These are phyloP conservation scores for Lasioglossum vierecki DNA, from an alignment of 2,888 invertebrate species.

Conservation along the genomic window DNA sequence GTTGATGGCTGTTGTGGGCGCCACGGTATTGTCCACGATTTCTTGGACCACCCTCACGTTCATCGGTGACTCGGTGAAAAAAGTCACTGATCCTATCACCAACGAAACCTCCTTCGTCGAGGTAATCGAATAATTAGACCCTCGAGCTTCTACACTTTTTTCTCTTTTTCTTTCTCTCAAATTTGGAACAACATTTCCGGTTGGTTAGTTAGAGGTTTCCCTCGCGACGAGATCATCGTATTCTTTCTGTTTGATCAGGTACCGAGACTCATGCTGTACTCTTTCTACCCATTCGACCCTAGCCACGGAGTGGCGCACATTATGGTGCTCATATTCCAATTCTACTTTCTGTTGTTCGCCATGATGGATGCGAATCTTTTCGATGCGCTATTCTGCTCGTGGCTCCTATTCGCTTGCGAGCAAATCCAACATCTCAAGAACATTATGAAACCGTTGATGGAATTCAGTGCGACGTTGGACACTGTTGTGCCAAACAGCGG, in stretches of 20 bases:
- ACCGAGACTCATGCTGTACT: slow-evolving; percentile 90
- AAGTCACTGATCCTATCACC: slow-evolving; percentile 88
- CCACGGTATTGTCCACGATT: slow-evolving; percentile 87
- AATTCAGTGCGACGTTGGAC: slow-evolving; percentile 92
- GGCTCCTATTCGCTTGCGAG: slow-evolving; percentile 94
- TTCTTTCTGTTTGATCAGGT: slow-evolving; percentile 75
- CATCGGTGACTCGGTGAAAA: slow-evolving; percentile 90
- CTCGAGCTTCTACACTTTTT: neutral
- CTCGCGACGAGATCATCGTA: neutral
- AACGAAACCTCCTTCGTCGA: slow-evolving; percentile 89
- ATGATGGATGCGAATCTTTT: slow-evolving; percentile 87
- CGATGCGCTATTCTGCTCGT: slow-evolving; percentile 93
- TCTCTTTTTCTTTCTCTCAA: too few relatives aligned
- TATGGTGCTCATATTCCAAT: slow-evolving; percentile 88
- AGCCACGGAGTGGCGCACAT: slow-evolving; percentile 89
- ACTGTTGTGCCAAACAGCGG: slow-evolving; percentile 87
- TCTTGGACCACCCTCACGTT: slow-evolving; percentile 93
- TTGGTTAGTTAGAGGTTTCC: too few relatives aligned
- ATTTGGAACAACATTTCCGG: too few relatives aligned
- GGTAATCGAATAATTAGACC: slow-evolving; percentile 73
- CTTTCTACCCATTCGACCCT: slow-evolving; percentile 92
- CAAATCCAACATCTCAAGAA: slow-evolving; percentile 93
- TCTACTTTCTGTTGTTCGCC: slow-evolving; percentile 89
- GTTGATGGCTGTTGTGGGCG: slow-evolving; percentile 87
- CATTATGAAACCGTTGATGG: slow-evolving; percentile 95